Conservation (phyloP, 2,888 invertebrate genomes). For the Drosophila neutralis region DNA sequence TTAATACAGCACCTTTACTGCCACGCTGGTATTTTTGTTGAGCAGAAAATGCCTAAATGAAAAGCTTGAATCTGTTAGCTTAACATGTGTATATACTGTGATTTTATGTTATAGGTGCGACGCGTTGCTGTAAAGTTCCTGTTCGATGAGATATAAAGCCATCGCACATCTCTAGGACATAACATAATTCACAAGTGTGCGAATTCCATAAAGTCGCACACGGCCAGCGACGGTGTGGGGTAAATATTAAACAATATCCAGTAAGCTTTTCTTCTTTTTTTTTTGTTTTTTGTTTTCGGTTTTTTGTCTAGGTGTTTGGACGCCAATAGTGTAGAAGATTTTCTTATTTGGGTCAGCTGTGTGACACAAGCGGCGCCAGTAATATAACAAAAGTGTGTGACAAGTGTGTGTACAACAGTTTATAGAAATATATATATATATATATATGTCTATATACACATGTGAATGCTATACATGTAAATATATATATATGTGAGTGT, state of each 20-base stretch:
- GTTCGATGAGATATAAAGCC: constrained; percentile 7
- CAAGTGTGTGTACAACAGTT: constrained; percentile 25
- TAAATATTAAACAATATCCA: constrained; percentile 55
- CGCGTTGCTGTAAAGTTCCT: constrained; percentile 18
- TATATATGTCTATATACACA: constrained; percentile 15
- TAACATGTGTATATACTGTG: constrained; percentile 3
- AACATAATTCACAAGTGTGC: constrained; percentile 50
- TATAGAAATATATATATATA: constrained; percentile 6
- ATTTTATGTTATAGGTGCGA: constrained; percentile 7
- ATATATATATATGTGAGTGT: constrained; percentile 16
- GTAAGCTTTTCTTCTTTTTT: not conserved
- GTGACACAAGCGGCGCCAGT: constrained; percentile 30
- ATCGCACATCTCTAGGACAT: constrained; percentile 35
- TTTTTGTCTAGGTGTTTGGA: constrained; percentile 15
- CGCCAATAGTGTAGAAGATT: constrained; percentile 30
- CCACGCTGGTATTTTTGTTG: not conserved
- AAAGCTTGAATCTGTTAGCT: not conserved
- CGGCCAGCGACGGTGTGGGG: constrained; percentile 51
- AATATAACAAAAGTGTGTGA: constrained; percentile 33
- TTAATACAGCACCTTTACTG: not conserved
- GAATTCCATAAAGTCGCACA: constrained; percentile 62
- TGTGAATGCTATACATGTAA: constrained; percentile 22
- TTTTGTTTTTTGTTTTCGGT: not conserved
- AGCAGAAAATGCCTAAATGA: not conserved
- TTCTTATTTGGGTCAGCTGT: constrained; percentile 64